These are phyloP conservation scores for Galleria mellonella DNA, from an alignment of 1,140 invertebrate genomes.

Conservation along the genomic window DNA sequence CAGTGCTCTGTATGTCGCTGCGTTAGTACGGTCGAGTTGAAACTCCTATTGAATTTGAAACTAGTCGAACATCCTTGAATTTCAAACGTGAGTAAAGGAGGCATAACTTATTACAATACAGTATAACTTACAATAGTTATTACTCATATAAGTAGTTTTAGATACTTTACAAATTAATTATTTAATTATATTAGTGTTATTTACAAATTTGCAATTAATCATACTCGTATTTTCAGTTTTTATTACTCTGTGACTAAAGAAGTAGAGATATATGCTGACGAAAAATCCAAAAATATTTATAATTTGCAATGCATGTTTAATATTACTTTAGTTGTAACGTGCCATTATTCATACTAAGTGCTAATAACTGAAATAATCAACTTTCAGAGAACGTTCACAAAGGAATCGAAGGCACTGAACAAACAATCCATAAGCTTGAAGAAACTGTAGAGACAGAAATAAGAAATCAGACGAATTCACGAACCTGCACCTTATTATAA, in stretches of 20 bases:
- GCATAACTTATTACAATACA: too few relatives aligned
- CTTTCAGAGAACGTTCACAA: slow-evolving; percentile 56
- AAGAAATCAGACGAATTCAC: slow-evolving; percentile 59
- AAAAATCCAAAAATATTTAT: background rate
- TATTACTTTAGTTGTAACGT: background rate
- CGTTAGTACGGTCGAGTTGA: too few relatives aligned
- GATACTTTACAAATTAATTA: too few relatives aligned
- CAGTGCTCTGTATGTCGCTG: too few relatives aligned
- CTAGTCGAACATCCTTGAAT: too few relatives aligned
- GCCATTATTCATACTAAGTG: too few relatives aligned
- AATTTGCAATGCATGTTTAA: slow-evolving; percentile 1
- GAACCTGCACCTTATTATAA: slow-evolving; percentile 66
- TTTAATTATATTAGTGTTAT: too few relatives aligned
- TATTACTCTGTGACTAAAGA: background rate
- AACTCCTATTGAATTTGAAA: too few relatives aligned
- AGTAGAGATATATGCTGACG: background rate
- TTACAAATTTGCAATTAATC: too few relatives aligned
- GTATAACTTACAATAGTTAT: too few relatives aligned
- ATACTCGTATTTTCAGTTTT: slow-evolving; percentile 4
- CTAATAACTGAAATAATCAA: slow-evolving; percentile 5
- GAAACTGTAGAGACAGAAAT: slow-evolving; percentile 61
- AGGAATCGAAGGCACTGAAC: slow-evolving; percentile 49
- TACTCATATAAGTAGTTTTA: too few relatives aligned
- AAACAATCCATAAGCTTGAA: slow-evolving; percentile 54
- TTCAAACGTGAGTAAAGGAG: too few relatives aligned